Evolutionary conservation across 2,888 invertebrate genomes (phyloP).

Genomic region (Xylocampa areola): DNA sequence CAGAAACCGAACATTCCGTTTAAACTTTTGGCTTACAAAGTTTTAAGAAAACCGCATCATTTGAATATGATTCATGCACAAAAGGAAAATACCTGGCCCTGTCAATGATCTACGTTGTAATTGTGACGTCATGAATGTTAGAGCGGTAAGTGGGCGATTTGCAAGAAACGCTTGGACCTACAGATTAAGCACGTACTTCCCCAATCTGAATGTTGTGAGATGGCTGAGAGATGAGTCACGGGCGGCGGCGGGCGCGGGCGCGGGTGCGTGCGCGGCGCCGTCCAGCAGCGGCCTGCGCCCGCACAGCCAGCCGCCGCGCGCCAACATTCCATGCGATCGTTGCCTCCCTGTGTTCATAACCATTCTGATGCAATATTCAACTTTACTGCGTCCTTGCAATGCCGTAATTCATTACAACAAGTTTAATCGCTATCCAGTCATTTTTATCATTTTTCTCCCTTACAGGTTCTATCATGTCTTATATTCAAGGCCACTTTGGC

Average conservation of each 20-base stretch:
- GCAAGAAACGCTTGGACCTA: slow-evolving; percentile 66
- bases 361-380: slow-evolving; percentile 89
- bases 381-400: slow-evolving; percentile 90
- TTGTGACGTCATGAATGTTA: slow-evolving; percentile 77
- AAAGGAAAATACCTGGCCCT: slow-evolving; percentile 55
- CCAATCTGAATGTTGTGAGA: slow-evolving; percentile 72
- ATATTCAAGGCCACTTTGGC: slow-evolving; percentile 82
- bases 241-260: slow-evolving; percentile 54
- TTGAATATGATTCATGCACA: slow-evolving; percentile 57
- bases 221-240: slow-evolving; percentile 78
- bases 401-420: slow-evolving; percentile 89
- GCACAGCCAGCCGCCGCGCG: slow-evolving; percentile 66
- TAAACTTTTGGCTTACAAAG: too few species aligned
- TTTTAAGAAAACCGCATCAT: too few species aligned
- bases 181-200: slow-evolving; percentile 81
- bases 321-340: slow-evolving; percentile 86
- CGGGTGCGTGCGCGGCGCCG: slow-evolving; percentile 55
- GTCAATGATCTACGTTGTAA: slow-evolving; percentile 53
- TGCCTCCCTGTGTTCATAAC: slow-evolving; percentile 84
- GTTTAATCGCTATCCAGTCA: slow-evolving; percentile 82
- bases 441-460: slow-evolving; percentile 82
- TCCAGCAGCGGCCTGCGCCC: slow-evolving; percentile 62
- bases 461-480: slow-evolving; percentile 75
- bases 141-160: slow-evolving; percentile 61
- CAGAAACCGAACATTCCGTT: too few species aligned